These are phyloP conservation scores for Batillaria attramentaria DNA, from an alignment of 1,140 invertebrate species.

Conservation along the genomic window DNA sequence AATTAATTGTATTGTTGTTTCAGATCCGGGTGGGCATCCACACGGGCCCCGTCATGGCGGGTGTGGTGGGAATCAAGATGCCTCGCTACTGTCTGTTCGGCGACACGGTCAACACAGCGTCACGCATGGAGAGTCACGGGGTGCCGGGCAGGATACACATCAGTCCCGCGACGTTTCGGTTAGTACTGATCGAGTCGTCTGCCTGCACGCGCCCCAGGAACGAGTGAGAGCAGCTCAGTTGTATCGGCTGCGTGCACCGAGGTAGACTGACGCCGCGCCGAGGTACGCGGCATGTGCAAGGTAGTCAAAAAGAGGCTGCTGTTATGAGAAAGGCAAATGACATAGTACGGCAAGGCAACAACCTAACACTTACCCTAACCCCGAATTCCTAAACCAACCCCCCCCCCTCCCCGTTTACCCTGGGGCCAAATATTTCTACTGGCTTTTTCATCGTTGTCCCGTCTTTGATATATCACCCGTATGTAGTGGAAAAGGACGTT, in stretches of 20 bases:
- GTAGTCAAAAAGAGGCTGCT: background rate
- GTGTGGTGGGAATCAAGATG: slow-evolving; percentile 63
- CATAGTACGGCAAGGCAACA: background rate
- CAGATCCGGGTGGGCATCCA: slow-evolving; percentile 93
- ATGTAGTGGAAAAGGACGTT: no score
- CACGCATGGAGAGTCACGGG: no score
- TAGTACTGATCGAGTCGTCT: slow-evolving; percentile 13
- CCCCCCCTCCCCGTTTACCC: no score
- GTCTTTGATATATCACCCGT: no score
- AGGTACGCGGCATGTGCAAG: background rate
- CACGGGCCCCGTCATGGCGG: slow-evolving; percentile 74
- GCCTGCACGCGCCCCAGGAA: no score
- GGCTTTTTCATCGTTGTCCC: no score
- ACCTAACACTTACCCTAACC: no score
- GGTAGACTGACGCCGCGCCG: background rate
- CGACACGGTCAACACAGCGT: slow-evolving; percentile 68
- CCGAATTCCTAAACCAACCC: no score
- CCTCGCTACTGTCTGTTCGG: slow-evolving; percentile 67
- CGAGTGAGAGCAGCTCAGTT: background rate
- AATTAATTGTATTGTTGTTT: no score
- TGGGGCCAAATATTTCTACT: no score
- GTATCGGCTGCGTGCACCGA: background rate
- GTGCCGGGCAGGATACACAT: slow-evolving; percentile 55
- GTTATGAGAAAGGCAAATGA: background rate
- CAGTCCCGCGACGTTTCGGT: slow-evolving; percentile 55